phyloP scores from a whole-genome alignment of 2,888 invertebrate genomes.

The Apotomis capreana region DNA sequence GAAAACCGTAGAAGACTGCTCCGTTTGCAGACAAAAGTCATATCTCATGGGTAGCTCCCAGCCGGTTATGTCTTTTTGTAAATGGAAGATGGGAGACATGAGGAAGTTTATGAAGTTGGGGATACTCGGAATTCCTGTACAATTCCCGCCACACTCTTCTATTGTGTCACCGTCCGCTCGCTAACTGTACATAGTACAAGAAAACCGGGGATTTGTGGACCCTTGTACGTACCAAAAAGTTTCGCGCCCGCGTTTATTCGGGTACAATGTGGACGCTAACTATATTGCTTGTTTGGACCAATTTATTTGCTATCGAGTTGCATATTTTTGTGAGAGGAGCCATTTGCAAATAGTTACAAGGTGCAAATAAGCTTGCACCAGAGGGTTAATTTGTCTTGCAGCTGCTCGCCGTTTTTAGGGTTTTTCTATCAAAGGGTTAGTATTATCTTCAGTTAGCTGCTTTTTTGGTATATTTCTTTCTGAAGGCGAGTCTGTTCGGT shows the following conservation, averaged over 20 bases:
- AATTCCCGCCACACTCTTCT: conserved; percentile 20
- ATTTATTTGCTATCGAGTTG: conserved; percentile 12
- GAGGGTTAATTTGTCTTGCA: not conserved
- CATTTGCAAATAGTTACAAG: not conserved
- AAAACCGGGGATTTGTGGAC: conserved; percentile 13
- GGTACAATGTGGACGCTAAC: conserved; percentile 21
- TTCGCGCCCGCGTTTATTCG: conserved; percentile 18
- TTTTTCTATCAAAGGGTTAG: too few relatives aligned
- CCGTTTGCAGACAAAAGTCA: not conserved
- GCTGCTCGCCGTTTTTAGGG: too few relatives aligned
- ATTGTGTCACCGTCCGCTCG: conserved; percentile 25
- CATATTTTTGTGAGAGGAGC: not conserved
- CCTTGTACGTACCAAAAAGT: conserved; percentile 23
- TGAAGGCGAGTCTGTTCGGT: too few relatives aligned
- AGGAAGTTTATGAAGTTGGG: conserved; percentile 36
- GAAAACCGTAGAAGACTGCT: conserved; percentile 32
- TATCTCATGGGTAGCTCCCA: not conserved
- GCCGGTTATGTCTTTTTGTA: not conserved
- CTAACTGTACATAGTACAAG: conserved; percentile 19
- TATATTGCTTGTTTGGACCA: conserved; percentile 6
- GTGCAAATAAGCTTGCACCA: not conserved
- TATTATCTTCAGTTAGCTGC: too few relatives aligned
- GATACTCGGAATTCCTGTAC: conserved; percentile 33
- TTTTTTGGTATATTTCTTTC: too few relatives aligned
- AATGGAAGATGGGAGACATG: conserved; percentile 3